phyloP scores from a whole-genome alignment of 2,888 invertebrate genomes.

The Stegophylla sp. region DNA sequence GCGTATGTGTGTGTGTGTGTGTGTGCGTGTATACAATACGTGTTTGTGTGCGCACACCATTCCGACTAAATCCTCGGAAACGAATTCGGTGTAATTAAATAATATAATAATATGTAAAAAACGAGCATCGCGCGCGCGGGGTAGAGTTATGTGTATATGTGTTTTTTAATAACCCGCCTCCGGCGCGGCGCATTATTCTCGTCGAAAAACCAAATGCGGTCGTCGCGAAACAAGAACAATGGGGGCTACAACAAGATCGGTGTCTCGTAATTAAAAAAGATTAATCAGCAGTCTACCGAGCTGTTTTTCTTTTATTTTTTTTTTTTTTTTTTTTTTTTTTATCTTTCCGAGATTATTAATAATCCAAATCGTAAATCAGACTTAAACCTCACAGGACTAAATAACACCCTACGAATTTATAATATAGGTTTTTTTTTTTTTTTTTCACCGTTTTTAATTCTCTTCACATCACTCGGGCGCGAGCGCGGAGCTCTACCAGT shows the following conservation, averaged over 20 bases:
- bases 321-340: slow-evolving; percentile 14
- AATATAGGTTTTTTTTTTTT: slow-evolving; percentile 15
- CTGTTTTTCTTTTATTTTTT: not conserved
- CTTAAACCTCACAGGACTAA: slow-evolving; percentile 50
- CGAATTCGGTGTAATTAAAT: slow-evolving; percentile 56
- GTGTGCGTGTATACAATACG: too few relatives aligned
- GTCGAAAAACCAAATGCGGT: slow-evolving; percentile 50
- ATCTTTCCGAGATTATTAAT: slow-evolving; percentile 52
- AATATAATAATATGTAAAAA: not conserved
- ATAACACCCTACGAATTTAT: slow-evolving; percentile 58
- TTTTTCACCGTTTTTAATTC: slow-evolving; percentile 32
- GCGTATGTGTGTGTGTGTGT: too few relatives aligned
- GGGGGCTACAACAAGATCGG: slow-evolving; percentile 49
- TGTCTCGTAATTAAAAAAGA: slow-evolving; percentile 58
- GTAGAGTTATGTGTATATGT: slow-evolving; percentile 8
- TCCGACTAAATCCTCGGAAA: slow-evolving; percentile 36
- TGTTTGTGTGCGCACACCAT: not conserved
- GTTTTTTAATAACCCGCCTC: slow-evolving; percentile 53
- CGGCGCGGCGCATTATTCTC: slow-evolving; percentile 37
- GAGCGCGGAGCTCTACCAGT: slow-evolving; percentile 35
- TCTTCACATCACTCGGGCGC: slow-evolving; percentile 54
- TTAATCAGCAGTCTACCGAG: slow-evolving; percentile 53
- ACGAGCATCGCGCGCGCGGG: not conserved
- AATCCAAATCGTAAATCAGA: slow-evolving; percentile 59
- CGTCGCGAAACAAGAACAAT: slow-evolving; percentile 56